A percentile compares a stretch with the other conserved stretches of the same genome.
These are phyloP conservation scores for Sinocyclocheilus grahami DNA, from an alignment of 2,113 vertebrate genomes.

Conservation along the genomic window DNA sequence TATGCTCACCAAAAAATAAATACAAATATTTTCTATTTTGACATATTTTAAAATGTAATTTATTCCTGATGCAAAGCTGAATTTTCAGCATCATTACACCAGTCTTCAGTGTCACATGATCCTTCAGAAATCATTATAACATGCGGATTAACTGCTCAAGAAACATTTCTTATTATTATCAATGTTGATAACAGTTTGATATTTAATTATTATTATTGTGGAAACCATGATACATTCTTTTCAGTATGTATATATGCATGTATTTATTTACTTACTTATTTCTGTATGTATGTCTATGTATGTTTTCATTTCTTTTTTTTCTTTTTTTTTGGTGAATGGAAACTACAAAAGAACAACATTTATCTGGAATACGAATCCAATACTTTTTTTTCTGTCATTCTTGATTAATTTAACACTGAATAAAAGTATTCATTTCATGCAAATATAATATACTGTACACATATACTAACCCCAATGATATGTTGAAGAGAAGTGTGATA, in stretches of 20 bases:
- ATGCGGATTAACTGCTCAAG: neutral
- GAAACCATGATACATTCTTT: neutral
- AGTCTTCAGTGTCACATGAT: neutral
- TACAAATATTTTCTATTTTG: too few relatives aligned
- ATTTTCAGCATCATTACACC: neutral
- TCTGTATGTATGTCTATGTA: too few relatives aligned
- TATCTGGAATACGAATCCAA: too few relatives aligned
- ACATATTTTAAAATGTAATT: neutral
- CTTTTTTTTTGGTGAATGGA: neutral
- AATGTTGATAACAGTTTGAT: neutral
- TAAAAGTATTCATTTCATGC: neutral
- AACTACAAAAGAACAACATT: neutral
- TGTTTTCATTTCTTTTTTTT: too few relatives aligned
- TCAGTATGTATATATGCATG: too few relatives aligned
- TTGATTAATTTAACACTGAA: too few relatives aligned
- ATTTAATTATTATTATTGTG: neutral
- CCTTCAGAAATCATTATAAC: neutral
- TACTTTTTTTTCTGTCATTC: too few relatives aligned
- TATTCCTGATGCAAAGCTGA: neutral
- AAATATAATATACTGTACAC: too few relatives aligned
- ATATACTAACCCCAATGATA: too few relatives aligned
- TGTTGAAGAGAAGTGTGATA: neutral
- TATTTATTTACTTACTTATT: too few relatives aligned
- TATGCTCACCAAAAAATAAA: neutral
- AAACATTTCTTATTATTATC: neutral